A percentile compares a stretch with the other conserved stretches of the same genome.
These are phyloP conservation scores for Triplophysa tibetana DNA, from an alignment of 2,113 vertebrate species.

Conservation along the genomic window DNA sequence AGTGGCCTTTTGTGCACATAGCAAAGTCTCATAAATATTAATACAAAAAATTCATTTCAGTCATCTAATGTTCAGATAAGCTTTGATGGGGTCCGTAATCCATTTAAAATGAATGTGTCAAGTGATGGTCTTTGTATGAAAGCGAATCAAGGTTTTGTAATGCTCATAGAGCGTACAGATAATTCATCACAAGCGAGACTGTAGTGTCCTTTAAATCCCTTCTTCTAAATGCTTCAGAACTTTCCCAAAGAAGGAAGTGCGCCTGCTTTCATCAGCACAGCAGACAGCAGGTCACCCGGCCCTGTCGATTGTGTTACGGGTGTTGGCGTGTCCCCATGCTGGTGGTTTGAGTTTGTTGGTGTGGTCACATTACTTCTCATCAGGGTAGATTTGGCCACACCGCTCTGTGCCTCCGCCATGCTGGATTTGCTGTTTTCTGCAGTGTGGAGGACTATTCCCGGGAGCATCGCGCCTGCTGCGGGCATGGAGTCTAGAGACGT, in stretches of 20 bases:
- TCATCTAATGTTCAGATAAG: neutral
- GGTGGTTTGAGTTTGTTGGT: conserved; percentile 61
- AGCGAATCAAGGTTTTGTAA: neutral
- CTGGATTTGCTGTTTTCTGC: conserved; percentile 75
- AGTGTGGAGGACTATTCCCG: conserved; percentile 66
- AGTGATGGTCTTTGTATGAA: neutral
- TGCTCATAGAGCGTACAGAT: neutral
- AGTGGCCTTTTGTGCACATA: conserved; percentile 26
- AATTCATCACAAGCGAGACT: neutral
- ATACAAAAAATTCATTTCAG: conserved; percentile 9
- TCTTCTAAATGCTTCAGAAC: conserved; percentile 61
- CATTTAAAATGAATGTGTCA: neutral
- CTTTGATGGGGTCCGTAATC: neutral
- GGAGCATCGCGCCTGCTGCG: conserved; percentile 55
- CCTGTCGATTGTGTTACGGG: conserved; percentile 60
- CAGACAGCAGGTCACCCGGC: conserved; percentile 72
- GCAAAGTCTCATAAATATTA: conserved; percentile 19
- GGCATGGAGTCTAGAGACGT: conserved; percentile 55
- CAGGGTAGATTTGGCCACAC: conserved; percentile 48
- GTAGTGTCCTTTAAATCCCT: neutral
- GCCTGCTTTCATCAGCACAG: conserved; percentile 74
- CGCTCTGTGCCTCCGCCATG: conserved; percentile 56
- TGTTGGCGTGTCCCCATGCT: conserved; percentile 58
- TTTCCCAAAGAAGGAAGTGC: conserved; percentile 69
- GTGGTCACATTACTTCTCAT: conserved; percentile 58